phyloP scores from a whole-genome alignment of 2,888 invertebrate genomes.

The Andricus quercusramuli region DNA sequence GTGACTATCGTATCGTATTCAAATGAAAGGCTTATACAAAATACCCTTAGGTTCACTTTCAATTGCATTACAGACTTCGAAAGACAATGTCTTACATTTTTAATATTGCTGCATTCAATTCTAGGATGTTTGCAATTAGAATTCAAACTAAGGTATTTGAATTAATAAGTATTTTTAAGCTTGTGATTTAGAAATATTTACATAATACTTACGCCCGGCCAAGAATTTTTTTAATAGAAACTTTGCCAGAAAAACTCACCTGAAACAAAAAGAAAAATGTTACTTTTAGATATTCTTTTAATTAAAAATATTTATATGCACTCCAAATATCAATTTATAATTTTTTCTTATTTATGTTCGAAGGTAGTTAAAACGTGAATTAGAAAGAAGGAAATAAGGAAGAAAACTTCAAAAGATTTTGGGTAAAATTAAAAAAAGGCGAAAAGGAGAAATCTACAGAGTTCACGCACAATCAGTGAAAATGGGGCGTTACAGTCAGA shows the following conservation, averaged over 20 bases:
- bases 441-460: not conserved
- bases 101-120: not conserved
- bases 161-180: not conserved
- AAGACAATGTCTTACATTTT: not conserved
- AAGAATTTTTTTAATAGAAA: not conserved
- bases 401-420: not conserved
- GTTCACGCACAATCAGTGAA: not conserved
- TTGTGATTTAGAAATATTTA: not conserved
- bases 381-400: not conserved
- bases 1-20: not conserved
- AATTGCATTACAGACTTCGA: not conserved
- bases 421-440: not conserved
- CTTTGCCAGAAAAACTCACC: not conserved
- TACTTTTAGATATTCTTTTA: not conserved
- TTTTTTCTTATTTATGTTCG: not conserved
- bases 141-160: not conserved
- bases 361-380: not conserved
- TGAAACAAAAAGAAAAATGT: not conserved
- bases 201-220: not conserved
- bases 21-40: not conserved
- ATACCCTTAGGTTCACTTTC: not conserved
- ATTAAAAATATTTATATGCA: not conserved
- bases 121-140: not conserved
- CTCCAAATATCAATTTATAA: not conserved
- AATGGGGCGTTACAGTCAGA: not conserved